phyloP scores from a whole-genome alignment of 1,140 invertebrate genomes.

The Heliconius himera region DNA sequence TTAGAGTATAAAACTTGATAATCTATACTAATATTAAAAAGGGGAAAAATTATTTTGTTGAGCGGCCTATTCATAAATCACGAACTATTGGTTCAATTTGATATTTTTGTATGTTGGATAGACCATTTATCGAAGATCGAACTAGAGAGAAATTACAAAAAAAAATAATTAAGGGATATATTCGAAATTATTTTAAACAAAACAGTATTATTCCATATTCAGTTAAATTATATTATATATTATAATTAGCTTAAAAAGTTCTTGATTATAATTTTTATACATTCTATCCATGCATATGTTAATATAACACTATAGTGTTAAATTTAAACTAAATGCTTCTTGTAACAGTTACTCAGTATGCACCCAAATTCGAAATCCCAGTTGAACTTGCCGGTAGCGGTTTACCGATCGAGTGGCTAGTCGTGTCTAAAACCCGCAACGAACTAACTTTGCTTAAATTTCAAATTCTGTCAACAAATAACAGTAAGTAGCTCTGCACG shows the following conservation, averaged over 20 bases:
- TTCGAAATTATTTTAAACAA: too few relatives aligned
- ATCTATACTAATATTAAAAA: too few relatives aligned
- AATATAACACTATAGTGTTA: neutral
- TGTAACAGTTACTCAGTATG: slow-evolving; percentile 30
- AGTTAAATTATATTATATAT: too few relatives aligned
- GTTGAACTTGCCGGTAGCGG: slow-evolving; percentile 41
- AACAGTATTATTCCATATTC: too few relatives aligned
- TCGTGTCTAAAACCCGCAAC: slow-evolving; percentile 53
- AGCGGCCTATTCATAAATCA: too few relatives aligned
- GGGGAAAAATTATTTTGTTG: too few relatives aligned
- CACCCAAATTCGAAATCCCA: slow-evolving; percentile 37
- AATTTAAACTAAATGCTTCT: slow-evolving; percentile 7
- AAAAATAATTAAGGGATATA: too few relatives aligned
- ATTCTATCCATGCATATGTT: neutral
- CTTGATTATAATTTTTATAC: neutral
- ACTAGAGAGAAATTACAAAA: too few relatives aligned
- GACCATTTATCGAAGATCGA: too few relatives aligned
- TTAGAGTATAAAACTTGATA: too few relatives aligned
- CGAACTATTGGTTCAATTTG: too few relatives aligned
- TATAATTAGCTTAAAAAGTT: neutral
- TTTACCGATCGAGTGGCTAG: slow-evolving; percentile 52
- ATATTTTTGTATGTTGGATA: too few relatives aligned
- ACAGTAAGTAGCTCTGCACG: slow-evolving; percentile 16
- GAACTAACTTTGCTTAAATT: slow-evolving; percentile 60
- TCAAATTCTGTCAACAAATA: slow-evolving; percentile 46